Evolutionary conservation across 2,797 vertebrate species (phyloP), one percentile per base, ranked within the genome.

Genomic region (Acanthornis magna): DNA sequence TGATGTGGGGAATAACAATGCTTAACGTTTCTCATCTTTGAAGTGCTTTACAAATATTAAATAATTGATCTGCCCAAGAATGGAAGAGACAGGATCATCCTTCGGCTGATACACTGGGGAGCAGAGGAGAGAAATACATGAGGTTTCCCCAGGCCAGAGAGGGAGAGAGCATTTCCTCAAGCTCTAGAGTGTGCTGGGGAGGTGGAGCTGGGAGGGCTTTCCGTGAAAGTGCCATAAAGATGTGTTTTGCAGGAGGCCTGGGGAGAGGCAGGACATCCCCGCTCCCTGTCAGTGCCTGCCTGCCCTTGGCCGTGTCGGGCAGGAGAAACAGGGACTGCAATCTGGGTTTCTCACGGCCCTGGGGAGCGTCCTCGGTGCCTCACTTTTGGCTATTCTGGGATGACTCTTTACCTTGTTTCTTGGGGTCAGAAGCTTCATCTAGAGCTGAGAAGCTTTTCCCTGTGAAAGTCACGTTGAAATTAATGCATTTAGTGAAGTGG

Each of bases 11-110:
- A 85, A 55, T 86, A 84, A 93, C 51, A 82, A 74, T 13, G 20
- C 27, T 89, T 71, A 50, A 25, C 40, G 22, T 88, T 86, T 75
- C 50, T 91, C 74, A 62, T 86, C 68, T 90, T 90, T 66, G 68
- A 78, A 93, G 68, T 62, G 61, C 78, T 96, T 92, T 85, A 34
- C 86, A 93, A 96, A 89, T 89, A 93, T 89, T 91, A 67, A 95
- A 93, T 93, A 68, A 91, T 89, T 91, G 66, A 93, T 89, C 61
- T 12, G 13, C 47, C 27, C 30, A 54, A 80, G 75, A 77, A 50
- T 27, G 30, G 79, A 40, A 83, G 42, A 40, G 70, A 30, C 27
- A 66, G 17, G 45, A 25, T 87, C 42, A 58, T 77, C 42, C 85
- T 63, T 63, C 0, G 1, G 3, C n/a, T 87, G 76, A 34, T 1